These are phyloP conservation scores for Pristionchus mayeri DNA, from an alignment of 2,888 invertebrate species.

Conservation along the genomic window DNA sequence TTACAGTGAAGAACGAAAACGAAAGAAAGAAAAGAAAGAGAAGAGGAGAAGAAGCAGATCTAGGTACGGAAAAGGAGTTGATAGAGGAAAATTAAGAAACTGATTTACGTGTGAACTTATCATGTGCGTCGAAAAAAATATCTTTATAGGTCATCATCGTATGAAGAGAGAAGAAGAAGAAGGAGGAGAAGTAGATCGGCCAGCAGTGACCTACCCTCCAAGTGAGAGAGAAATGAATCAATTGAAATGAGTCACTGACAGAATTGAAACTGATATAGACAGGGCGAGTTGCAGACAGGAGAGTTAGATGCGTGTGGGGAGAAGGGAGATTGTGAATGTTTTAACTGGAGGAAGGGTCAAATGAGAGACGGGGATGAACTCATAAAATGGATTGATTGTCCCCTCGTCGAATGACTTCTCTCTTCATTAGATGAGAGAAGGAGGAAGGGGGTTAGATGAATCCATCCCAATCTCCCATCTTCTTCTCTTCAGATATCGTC, in stretches of 20 bases:
- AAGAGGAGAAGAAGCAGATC: constrained; percentile 28
- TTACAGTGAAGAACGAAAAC: constrained; percentile 7
- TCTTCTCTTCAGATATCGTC: constrained; percentile 43
- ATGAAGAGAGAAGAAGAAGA: constrained; percentile 38
- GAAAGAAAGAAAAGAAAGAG: constrained; percentile 38
- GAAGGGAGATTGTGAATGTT: not conserved
- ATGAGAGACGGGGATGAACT: constrained; percentile 19
- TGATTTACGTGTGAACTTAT: too few relatives aligned
- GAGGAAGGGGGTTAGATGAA: not conserved
- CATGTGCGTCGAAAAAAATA: too few relatives aligned
- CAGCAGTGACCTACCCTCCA: constrained; percentile 36
- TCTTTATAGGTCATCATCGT: not conserved
- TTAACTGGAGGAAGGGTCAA: constrained; percentile 3
- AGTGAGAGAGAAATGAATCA: not conserved
- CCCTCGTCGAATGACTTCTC: constrained; percentile 6
- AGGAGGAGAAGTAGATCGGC: constrained; percentile 45
- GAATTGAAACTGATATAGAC: not conserved
- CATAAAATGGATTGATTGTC: constrained; percentile 28
- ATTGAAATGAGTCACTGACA: not conserved
- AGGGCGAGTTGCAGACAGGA: not conserved
- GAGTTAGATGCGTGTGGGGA: not conserved
- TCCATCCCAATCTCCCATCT: constrained; percentile 13
- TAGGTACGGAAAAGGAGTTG: not conserved
- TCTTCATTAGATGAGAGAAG: constrained; percentile 34
- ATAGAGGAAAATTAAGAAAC: not conserved